Evolutionary conservation across 2,113 vertebrate species (phyloP).

Genomic region (Aptenodytes patagonicus): DNA sequence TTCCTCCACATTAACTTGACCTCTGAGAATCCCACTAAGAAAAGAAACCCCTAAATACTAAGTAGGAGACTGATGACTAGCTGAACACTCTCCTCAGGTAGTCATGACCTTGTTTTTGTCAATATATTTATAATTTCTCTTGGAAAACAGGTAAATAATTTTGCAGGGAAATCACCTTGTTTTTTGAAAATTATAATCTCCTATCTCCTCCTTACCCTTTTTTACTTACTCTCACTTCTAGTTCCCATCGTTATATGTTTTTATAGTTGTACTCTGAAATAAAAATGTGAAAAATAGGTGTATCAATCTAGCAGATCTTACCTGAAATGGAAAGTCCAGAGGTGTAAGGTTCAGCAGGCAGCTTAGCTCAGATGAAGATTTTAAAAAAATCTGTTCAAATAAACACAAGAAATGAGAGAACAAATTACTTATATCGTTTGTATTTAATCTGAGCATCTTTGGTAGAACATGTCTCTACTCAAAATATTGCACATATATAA

Average conservation of each 20-base stretch:
- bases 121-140: neutral
- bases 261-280: neutral
- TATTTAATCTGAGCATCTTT: neutral
- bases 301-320: neutral
- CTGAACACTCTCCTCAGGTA: neutral
- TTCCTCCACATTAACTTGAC: neutral
- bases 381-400: neutral
- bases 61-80: neutral
- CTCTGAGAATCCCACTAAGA: neutral
- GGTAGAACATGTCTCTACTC: neutral
- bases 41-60: neutral
- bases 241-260: neutral
- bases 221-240: neutral
- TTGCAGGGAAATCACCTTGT: neutral
- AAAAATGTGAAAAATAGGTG: neutral
- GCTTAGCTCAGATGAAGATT: neutral
- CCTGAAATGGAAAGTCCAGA: neutral
- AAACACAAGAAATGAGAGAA: neutral
- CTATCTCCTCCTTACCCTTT: neutral
- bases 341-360: neutral
- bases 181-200: neutral
- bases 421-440: neutral
- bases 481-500: neutral
- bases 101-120: neutral
- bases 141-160: neutral